A percentile compares a stretch with the other conserved stretches of the same genome.
phyloP scores from a whole-genome alignment of 1,140 invertebrate species.

The Philaenus spumarius region DNA sequence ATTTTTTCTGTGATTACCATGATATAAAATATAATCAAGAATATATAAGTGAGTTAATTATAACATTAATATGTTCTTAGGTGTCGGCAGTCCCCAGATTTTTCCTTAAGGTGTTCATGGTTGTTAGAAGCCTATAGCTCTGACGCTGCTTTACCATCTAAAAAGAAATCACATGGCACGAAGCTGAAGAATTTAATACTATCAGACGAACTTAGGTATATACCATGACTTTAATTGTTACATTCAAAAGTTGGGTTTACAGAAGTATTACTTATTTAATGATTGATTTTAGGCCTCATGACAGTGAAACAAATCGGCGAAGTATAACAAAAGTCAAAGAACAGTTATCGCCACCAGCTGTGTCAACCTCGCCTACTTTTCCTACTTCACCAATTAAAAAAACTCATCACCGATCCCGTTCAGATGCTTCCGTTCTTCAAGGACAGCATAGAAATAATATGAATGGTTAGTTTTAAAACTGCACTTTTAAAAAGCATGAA shows the following conservation, averaged over 20 bases:
- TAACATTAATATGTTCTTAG: constrained; percentile 46
- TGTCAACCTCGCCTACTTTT: background rate
- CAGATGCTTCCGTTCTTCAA: constrained; percentile 73
- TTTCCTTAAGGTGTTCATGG: constrained; percentile 93
- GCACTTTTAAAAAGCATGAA: too few species aligned
- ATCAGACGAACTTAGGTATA: constrained; percentile 73
- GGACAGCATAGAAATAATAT: too few species aligned
- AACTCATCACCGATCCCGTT: constrained; percentile 82
- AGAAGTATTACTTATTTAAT: constrained; percentile 1
- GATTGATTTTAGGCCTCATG: constrained; percentile 40
- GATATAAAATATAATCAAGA: too few species aligned
- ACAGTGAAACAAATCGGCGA: constrained; percentile 37
- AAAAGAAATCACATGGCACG: constrained; percentile 78
- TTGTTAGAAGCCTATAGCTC: constrained; percentile 88
- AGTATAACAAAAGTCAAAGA: constrained; percentile 26
- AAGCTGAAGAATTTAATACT: constrained; percentile 84
- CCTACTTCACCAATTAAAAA: constrained; percentile 41
- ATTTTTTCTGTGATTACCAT: too few species aligned
- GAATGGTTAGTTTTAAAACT: too few species aligned
- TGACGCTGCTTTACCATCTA: constrained; percentile 61
- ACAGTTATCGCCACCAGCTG: background rate
- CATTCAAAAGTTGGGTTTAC: constrained; percentile 10
- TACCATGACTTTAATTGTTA: background rate
- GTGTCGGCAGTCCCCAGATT: constrained; percentile 89
- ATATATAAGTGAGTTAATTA: too few species aligned